Conservation (phyloP, 1,140 invertebrate species). For the Lanistes nyassanus region DNA sequence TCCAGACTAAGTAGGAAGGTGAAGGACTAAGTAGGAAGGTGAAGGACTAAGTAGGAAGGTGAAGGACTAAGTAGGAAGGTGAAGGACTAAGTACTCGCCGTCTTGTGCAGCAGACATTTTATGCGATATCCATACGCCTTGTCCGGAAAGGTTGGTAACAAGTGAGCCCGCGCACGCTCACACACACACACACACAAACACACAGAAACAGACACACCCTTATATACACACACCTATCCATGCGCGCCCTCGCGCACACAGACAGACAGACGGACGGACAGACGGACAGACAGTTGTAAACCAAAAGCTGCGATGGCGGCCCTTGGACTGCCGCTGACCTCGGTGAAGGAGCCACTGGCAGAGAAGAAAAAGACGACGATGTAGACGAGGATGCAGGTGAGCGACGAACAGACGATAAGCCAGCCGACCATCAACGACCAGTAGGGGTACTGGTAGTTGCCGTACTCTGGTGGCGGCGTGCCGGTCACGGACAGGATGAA, state of each 20-base stretch:
- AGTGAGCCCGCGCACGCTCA: neutral
- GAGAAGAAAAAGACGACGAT: slow-evolving; percentile 68
- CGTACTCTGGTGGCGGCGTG: slow-evolving; percentile 42
- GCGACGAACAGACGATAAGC: slow-evolving; percentile 72
- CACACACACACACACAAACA: slow-evolving; percentile 4
- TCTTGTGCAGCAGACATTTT: neutral
- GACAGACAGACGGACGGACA: neutral
- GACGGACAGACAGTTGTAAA: neutral
- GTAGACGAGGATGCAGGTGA: slow-evolving; percentile 73
- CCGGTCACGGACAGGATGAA: slow-evolving; percentile 50
- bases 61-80: neutral
- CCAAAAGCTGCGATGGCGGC: neutral
- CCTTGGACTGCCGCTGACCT: slow-evolving; percentile 36
- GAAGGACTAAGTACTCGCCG: neutral
- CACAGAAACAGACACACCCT: slow-evolving; percentile 12
- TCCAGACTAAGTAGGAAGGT: too few relatives aligned
- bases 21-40: too few relatives aligned
- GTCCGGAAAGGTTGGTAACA: neutral
- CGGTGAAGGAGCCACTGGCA: slow-evolving; percentile 58
- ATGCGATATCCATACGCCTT: neutral
- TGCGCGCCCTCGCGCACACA: too few relatives aligned
- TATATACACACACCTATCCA: neutral
- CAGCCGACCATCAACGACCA: slow-evolving; percentile 76
- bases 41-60: neutral
- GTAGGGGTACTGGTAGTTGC: slow-evolving; percentile 70